These are phyloP conservation scores for Phrynosoma blainvillii DNA, from an alignment of 2,113 vertebrate species.

Conservation along the genomic window DNA sequence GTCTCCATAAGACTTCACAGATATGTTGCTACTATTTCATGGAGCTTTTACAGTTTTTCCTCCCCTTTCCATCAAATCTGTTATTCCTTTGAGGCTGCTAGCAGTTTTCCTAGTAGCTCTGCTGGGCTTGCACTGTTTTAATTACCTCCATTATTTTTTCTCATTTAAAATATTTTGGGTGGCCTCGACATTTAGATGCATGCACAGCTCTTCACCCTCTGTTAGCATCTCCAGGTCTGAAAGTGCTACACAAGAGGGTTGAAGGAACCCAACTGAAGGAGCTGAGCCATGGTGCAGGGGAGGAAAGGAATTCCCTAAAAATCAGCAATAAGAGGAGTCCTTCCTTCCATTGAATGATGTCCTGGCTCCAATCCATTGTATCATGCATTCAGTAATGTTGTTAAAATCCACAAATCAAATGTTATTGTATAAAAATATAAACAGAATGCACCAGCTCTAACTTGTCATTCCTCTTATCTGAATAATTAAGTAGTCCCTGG, in stretches of 20 bases:
- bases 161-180: too few species aligned
- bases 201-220: too few species aligned
- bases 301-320: too few species aligned
- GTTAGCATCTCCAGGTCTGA: too few species aligned
- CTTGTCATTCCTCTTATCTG: neutral
- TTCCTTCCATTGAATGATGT: neutral
- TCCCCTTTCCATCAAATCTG: neutral
- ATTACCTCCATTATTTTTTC: neutral
- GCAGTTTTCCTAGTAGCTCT: neutral
- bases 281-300: too few species aligned
- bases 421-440: neutral
- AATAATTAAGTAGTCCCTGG: neutral
- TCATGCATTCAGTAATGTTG: neutral
- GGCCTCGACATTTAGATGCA: too few species aligned
- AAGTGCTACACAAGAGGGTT: too few species aligned
- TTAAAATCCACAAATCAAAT: neutral
- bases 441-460: neutral
- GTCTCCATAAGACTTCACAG: neutral
- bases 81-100: neutral
- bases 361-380: neutral
- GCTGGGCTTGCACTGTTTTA: neutral
- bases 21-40: neutral
- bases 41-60: neutral
- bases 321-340: too few species aligned
- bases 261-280: too few species aligned